Percentiles rank a stretch among this genome's conserved stretches.
Conservation (phyloP, 2,797 vertebrate genomes). For the Cirrhinus mrigala region DNA sequence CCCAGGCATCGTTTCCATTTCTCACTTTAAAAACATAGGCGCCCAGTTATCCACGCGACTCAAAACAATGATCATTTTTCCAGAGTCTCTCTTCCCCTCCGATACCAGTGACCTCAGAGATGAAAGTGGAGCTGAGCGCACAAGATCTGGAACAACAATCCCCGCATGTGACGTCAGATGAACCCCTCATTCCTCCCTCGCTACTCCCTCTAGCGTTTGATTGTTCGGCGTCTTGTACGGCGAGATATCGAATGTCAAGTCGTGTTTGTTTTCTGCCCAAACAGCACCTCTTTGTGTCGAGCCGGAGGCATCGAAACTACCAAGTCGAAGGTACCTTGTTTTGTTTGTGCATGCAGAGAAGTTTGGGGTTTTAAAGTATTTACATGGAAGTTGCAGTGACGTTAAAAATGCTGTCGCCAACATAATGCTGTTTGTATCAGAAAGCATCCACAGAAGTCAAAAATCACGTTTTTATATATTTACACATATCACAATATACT, state of each 20-base stretch:
- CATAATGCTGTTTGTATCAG: not conserved
- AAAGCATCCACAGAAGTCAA: too few species aligned
- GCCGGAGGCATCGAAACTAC: conserved; percentile 33
- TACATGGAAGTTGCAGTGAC: too few species aligned
- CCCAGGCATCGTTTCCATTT: conserved; percentile 21
- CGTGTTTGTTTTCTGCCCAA: not conserved
- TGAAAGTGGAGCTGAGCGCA: conserved; percentile 47
- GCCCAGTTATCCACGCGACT: conserved; percentile 26
- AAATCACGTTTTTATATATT: not conserved
- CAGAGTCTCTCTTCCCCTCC: conserved; percentile 1
- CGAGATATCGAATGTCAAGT: not conserved
- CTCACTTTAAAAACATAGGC: not conserved
- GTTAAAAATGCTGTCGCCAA: too few species aligned
- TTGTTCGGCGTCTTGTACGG: not conserved
- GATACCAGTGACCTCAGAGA: not conserved
- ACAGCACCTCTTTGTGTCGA: conserved; percentile 40
- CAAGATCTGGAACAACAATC: conserved; percentile 57
- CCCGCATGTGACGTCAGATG: conserved; percentile 74
- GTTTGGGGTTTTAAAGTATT: not conserved
- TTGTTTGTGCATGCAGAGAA: not conserved
- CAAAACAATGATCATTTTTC: conserved; percentile 35
- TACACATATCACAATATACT: not conserved
- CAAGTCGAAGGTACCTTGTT: not conserved
- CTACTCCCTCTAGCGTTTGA: conserved; percentile 65
- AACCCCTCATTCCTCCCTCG: not conserved